Evolutionary conservation across 2,113 vertebrate genomes (phyloP), one percentile per base, ranked within the genome.

Genomic region (Sebastes schlegelii): DNA sequence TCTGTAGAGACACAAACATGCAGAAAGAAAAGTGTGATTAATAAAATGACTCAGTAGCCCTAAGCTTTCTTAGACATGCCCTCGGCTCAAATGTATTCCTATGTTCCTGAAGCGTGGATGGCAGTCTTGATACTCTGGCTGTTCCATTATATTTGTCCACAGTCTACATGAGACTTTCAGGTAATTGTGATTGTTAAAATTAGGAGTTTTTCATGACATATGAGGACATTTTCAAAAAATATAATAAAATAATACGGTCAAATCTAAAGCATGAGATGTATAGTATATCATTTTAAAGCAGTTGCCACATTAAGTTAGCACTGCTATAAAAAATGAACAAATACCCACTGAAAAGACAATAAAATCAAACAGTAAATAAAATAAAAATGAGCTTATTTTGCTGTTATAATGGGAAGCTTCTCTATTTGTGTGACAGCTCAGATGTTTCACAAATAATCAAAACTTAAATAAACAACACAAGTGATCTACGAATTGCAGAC

Each of bases 1-100:
- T 96, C 95, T 96, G 89, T 2, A 86, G 19, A 75, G 12, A 83
- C 4, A 71, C 26, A 79, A 60, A 68, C 8, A 58, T 57, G 40
- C 3, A 66, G 13, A 67, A 74, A 64, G 5, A 42, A 57, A 75
- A 61, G n/a, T 43, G 61, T 40, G 45, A 26, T 71, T 14, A 57
- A 16, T 65, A 5, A 64, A 19, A 21, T 48, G 1, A 19, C 8
- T 48, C n/a, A 4, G 26, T 17, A 4, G 23, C 23, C 42, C 3
- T 14, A 42, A 26, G 57, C 14, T 26, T 67, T 34, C n/a, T 55
- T 10, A 46, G 34, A 45, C 74, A 55, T 76, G 8, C 4, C 19
- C 5, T 12, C 21, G 6, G 66, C n/a, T 70, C 21, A 61, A 6
- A 62, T 55, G 48, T 70, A 3, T 40, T 68, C 17, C 17, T 21